Conservation (phyloP, 2,113 vertebrate genomes). For the Notechis scutatus region DNA sequence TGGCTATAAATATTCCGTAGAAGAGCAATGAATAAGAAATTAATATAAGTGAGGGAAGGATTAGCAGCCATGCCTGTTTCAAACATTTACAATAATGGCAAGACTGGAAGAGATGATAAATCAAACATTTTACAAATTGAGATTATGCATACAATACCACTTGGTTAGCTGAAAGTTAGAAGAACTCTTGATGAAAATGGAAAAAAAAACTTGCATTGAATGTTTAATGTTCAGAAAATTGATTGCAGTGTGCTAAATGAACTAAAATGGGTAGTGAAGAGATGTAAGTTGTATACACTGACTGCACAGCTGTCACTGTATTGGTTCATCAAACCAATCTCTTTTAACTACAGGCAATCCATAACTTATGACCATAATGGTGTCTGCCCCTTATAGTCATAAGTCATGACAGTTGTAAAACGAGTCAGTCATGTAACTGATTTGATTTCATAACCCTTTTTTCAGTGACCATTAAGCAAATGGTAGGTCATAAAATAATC, state of each 20-base stretch:
- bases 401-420: background rate
- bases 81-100: background rate
- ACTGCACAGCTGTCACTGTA: background rate
- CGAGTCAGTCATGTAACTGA: background rate
- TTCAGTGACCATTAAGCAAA: background rate
- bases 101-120: background rate
- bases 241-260: background rate
- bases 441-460: background rate
- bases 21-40: background rate
- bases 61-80: background rate
- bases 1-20: background rate
- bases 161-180: background rate
- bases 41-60: background rate
- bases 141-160: background rate
- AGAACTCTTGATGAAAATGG: background rate
- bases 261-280: background rate
- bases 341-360: background rate
- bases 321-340: background rate
- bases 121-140: background rate
- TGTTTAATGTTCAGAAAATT: background rate
- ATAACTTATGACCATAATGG: background rate
- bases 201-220: background rate
- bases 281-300: background rate
- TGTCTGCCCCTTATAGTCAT: background rate
- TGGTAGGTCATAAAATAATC: background rate